Percentiles rank a stretch among this genome's conserved stretches.
These are phyloP conservation scores for Ormyrus rosae DNA, from an alignment of 2,888 invertebrate species.

Conservation along the genomic window DNA sequence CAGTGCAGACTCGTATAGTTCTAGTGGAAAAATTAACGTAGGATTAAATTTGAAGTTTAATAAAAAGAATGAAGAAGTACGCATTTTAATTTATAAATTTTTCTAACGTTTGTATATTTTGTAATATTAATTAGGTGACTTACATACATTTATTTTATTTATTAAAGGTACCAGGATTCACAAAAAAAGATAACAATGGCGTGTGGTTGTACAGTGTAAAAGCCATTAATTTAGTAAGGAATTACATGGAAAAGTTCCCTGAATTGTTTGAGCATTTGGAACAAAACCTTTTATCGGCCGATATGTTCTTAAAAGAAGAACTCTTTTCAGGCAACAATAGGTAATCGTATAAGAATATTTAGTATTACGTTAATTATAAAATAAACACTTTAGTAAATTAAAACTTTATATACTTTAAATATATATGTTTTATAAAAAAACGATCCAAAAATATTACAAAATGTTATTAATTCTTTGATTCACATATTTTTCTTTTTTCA, in stretches of 20 bases:
- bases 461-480: too few species aligned
- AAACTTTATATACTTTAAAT: background rate
- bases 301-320: constrained; percentile 83
- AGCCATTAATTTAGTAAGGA: constrained; percentile 82
- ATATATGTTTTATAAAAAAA: background rate
- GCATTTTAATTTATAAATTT: constrained; percentile 29
- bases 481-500: too few species aligned
- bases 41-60: constrained; percentile 95
- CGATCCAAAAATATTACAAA: background rate
- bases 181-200: constrained; percentile 81
- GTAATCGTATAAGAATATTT: constrained; percentile 66
- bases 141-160: constrained; percentile 13
- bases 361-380: too few species aligned
- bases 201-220: constrained; percentile 90
- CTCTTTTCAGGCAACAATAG: constrained; percentile 80
- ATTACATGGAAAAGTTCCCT: constrained; percentile 85
- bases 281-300: constrained; percentile 75
- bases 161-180: constrained; percentile 86
- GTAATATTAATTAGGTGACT: constrained; percentile 13
- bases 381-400: too few species aligned
- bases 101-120: background rate
- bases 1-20: constrained; percentile 74
- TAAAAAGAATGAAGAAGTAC: constrained; percentile 84
- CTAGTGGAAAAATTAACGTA: constrained; percentile 82
- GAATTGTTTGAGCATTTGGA: constrained; percentile 83